These are phyloP conservation scores for Chrysochloris asiatica DNA, from an alignment of 2,113 vertebrate genomes.

Conservation along the genomic window DNA sequence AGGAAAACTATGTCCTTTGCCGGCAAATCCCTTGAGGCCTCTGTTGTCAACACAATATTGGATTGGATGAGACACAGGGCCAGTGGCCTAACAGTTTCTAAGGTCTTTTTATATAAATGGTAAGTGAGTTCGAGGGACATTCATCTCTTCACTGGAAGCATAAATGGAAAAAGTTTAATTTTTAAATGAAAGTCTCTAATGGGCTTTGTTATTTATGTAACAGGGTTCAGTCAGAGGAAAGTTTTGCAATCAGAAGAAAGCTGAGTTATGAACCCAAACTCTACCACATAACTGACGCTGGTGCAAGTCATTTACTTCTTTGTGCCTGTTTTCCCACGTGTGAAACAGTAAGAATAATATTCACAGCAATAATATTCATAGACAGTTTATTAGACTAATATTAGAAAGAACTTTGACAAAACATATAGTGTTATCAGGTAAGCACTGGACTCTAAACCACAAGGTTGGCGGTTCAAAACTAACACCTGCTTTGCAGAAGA, in stretches of 20 bases:
- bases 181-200: background rate
- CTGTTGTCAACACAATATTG: slow-evolving; percentile 30
- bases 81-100: background rate
- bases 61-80: background rate
- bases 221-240: background rate
- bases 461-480: too few species aligned
- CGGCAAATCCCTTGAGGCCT: slow-evolving; percentile 56
- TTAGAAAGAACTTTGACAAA: background rate
- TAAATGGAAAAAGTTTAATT: background rate
- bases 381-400: background rate
- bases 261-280: background rate
- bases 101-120: background rate
- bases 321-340: background rate
- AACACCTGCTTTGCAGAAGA: too few species aligned
- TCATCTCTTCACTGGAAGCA: background rate
- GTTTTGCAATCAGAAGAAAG: background rate
- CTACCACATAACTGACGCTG: background rate
- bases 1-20: slow-evolving; percentile 59
- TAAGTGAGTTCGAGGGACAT: background rate
- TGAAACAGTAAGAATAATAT: background rate
- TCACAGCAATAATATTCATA: rapidly evolving
- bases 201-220: background rate
- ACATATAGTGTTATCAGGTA: too few species aligned
- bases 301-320: background rate
- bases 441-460: too few species aligned